These are phyloP conservation scores for Idaea straminata DNA, from an alignment of 2,888 invertebrate species.

Conservation along the genomic window DNA sequence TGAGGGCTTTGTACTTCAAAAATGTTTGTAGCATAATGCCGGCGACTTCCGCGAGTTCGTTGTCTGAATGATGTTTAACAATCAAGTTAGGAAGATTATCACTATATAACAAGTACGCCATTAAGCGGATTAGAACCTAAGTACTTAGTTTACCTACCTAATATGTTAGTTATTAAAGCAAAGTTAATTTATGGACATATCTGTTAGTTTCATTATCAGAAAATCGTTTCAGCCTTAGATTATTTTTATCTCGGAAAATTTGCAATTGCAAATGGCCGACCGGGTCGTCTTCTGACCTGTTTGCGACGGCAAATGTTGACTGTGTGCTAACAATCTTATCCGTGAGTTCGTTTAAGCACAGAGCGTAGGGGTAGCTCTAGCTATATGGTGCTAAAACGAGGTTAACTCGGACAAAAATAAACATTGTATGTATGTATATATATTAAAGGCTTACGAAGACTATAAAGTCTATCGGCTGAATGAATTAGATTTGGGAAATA, in stretches of 20 bases:
- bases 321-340: slow-evolving; percentile 70
- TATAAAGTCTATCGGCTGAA: too few relatives aligned
- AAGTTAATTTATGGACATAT: slow-evolving; percentile 20
- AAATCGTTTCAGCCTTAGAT: slow-evolving; percentile 68
- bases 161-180: slow-evolving; percentile 9
- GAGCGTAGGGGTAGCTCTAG: slow-evolving; percentile 36
- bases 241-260: slow-evolving; percentile 76
- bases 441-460: too few relatives aligned
- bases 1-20: not conserved
- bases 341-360: slow-evolving; percentile 60
- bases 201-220: slow-evolving; percentile 47
- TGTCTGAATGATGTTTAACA: not conserved
- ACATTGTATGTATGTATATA: not conserved
- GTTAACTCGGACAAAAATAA: slow-evolving; percentile 8
- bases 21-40: not conserved
- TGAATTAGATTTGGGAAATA: too few relatives aligned
- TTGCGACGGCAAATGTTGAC: slow-evolving; percentile 73
- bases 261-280: slow-evolving; percentile 72
- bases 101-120: not conserved
- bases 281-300: slow-evolving; percentile 64
- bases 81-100: not conserved
- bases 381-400: slow-evolving; percentile 14
- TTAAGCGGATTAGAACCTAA: slow-evolving; percentile 2
- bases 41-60: not conserved
- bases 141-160: not conserved